phyloP scores from a whole-genome alignment of 2,113 vertebrate genomes.

The Crotalus horridus region DNA sequence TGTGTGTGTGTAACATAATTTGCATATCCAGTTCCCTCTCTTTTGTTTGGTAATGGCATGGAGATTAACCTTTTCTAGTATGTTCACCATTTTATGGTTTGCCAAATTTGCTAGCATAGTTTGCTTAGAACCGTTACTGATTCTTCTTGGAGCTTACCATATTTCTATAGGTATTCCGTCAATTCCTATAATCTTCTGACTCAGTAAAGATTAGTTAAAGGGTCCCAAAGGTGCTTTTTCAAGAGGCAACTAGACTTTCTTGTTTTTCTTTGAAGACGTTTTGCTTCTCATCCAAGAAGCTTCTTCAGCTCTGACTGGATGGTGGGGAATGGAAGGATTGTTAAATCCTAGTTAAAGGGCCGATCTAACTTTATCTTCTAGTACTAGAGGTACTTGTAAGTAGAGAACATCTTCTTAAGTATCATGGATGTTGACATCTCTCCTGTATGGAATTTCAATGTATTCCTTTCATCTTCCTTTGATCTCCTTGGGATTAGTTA shows the following conservation, averaged over 20 bases:
- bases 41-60: background rate
- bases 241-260: too few relatives aligned
- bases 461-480: background rate
- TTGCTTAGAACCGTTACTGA: background rate
- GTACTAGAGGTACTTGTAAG: background rate
- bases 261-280: too few relatives aligned
- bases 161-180: background rate
- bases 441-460: background rate
- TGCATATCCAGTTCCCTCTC: background rate
- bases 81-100: background rate
- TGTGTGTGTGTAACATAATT: background rate
- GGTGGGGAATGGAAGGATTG: too few relatives aligned
- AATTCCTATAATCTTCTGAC: background rate
- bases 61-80: background rate
- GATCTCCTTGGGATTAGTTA: background rate
- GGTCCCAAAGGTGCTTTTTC: too few relatives aligned
- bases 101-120: background rate
- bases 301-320: too few relatives aligned
- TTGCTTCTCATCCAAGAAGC: too few relatives aligned
- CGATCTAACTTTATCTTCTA: background rate
- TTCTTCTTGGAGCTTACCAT: background rate
- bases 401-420: background rate
- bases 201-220: background rate
- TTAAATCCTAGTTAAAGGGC: background rate
- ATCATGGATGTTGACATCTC: background rate